phyloP scores from a whole-genome alignment of 2,113 vertebrate genomes.

The Callocephalon fimbriatum region DNA sequence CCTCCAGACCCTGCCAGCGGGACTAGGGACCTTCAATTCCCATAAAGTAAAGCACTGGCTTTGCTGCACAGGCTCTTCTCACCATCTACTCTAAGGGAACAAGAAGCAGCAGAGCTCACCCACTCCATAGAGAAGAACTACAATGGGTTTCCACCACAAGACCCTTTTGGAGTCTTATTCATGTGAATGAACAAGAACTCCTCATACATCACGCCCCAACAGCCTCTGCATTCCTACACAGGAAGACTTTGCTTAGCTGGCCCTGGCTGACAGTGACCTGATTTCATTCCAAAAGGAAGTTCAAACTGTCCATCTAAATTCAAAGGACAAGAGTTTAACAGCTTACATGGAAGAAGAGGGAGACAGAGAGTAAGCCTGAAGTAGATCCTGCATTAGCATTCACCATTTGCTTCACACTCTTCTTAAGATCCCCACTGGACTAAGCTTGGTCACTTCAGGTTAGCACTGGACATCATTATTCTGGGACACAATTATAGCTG shows the following conservation, averaged over 20 bases:
- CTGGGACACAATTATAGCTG: neutral
- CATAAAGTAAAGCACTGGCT: neutral
- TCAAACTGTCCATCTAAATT: neutral
- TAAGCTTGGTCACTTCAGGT: neutral
- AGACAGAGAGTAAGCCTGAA: neutral
- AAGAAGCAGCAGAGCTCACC: neutral
- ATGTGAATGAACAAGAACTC: accelerated
- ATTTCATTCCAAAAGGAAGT: neutral
- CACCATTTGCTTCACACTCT: neutral
- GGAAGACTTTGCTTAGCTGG: neutral
- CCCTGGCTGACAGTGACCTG: neutral
- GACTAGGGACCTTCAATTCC: neutral
- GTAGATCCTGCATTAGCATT: neutral
- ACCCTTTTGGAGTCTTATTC: neutral
- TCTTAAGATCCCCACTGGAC: neutral
- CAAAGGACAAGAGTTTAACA: neutral
- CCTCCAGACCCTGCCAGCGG: neutral
- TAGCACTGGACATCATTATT: neutral
- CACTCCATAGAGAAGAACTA: neutral
- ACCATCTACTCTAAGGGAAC: neutral
- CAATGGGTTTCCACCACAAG: neutral
- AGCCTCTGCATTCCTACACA: neutral
- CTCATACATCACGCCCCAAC: accelerated
- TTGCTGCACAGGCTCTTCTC: neutral
- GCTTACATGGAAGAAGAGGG: neutral